A percentile compares a stretch with the other conserved stretches of the same genome.
These are phyloP conservation scores for Urocyon cinereoargenteus DNA, from an alignment of 2,797 vertebrate genomes.

Conservation along the genomic window DNA sequence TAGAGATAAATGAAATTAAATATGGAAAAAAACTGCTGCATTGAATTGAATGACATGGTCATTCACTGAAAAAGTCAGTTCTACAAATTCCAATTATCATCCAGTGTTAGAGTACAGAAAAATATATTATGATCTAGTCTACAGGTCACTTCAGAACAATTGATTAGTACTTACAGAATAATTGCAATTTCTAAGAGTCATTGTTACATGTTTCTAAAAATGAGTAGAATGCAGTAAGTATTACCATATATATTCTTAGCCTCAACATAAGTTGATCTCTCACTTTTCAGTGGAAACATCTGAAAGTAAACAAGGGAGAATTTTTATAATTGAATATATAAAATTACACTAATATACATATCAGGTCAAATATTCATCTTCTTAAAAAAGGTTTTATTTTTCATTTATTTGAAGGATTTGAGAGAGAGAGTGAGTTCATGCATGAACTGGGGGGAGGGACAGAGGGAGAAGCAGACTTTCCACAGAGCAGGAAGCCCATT, in stretches of 20 bases:
- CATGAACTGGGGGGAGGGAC: too few relatives aligned
- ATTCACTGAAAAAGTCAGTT: not conserved
- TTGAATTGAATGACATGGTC: not conserved
- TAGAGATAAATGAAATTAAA: not conserved
- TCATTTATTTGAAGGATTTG: too few relatives aligned
- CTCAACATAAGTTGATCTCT: not conserved
- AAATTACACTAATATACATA: not conserved
- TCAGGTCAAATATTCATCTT: not conserved
- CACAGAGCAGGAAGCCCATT: too few relatives aligned
- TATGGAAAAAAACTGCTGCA: not conserved
- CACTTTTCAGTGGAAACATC: not conserved
- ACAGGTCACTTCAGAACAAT: not conserved
- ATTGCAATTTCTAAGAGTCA: not conserved
- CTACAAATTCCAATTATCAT: not conserved
- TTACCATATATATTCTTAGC: not conserved
- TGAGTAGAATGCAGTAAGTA: not conserved
- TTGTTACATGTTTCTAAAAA: not conserved
- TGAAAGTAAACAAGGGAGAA: not conserved
- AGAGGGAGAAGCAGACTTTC: too few relatives aligned
- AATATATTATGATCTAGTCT: not conserved
- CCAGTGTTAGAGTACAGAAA: not conserved
- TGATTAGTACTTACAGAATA: not conserved
- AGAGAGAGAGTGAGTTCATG: too few relatives aligned
- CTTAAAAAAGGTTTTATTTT: too few relatives aligned
- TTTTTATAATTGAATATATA: not conserved